Evolutionary conservation across 1,140 invertebrate genomes (phyloP).

Genomic region (Caenorhabditis briggsae): DNA sequence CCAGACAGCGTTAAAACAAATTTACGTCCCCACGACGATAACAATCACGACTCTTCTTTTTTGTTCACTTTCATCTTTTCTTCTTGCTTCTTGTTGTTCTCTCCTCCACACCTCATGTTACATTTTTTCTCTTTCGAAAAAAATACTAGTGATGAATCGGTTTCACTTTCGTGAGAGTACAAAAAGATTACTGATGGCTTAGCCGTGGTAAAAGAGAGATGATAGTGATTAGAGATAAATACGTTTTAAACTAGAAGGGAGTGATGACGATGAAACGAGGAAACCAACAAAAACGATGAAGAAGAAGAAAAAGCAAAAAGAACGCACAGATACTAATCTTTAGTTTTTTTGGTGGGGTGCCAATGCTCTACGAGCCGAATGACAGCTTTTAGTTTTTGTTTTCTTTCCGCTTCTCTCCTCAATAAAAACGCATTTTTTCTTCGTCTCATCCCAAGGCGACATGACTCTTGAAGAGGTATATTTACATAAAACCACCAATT

Average conservation of each 20-base stretch:
- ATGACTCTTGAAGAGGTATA: neutral
- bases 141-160: too few species aligned
- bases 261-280: slow-evolving; percentile 24
- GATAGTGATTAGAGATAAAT: slow-evolving; percentile 52
- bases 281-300: slow-evolving; percentile 41
- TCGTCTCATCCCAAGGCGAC: neutral
- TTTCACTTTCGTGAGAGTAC: slow-evolving; percentile 12
- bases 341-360: slow-evolving; percentile 17
- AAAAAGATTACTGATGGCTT: slow-evolving; percentile 47
- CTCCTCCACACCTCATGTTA: slow-evolving; percentile 25
- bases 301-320: neutral
- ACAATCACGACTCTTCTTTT: slow-evolving; percentile 39
- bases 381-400: slow-evolving; percentile 40
- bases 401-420: neutral
- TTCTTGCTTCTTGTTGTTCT: neutral
- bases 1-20: slow-evolving; percentile 28
- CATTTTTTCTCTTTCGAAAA: neutral
- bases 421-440: neutral
- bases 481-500: slow-evolving; percentile 10
- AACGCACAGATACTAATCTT: slow-evolving; percentile 43
- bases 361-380: slow-evolving; percentile 38
- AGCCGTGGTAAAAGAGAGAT: neutral
- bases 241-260: slow-evolving; percentile 43
- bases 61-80: slow-evolving; percentile 12
- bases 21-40: slow-evolving; percentile 4